Percentiles rank a stretch among this genome's conserved stretches.
These are phyloP conservation scores for Lasiurus cinereus DNA, from an alignment of 2,113 vertebrate species.

Conservation along the genomic window DNA sequence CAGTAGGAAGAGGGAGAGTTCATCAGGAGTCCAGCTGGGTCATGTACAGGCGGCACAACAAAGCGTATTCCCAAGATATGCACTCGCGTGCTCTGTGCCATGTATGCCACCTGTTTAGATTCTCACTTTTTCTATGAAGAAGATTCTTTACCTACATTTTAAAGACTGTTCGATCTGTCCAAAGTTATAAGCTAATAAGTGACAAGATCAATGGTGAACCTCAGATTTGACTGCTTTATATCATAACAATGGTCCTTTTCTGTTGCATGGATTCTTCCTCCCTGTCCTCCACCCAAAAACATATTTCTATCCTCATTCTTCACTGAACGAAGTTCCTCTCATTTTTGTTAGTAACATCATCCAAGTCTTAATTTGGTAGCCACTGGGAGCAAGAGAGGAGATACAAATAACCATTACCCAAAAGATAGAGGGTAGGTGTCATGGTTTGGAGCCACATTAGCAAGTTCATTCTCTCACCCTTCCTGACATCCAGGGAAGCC, in stretches of 20 bases:
- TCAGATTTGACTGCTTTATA: not conserved
- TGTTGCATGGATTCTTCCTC: not conserved
- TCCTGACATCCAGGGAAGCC: rapidly evolving
- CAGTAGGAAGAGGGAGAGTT: not conserved
- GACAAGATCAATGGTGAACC: not conserved
- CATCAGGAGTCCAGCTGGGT: not conserved
- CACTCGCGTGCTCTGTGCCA: not conserved
- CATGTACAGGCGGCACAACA: not conserved
- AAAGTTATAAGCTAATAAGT: not conserved
- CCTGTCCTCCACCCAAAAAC: not conserved
- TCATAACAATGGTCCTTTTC: not conserved
- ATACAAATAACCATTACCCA: not conserved
- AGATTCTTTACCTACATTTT: not conserved
- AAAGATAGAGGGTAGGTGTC: not conserved
- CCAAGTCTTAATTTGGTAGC: not conserved
- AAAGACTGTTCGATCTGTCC: not conserved
- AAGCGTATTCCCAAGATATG: rapidly evolving
- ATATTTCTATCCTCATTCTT: not conserved
- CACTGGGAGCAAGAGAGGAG: not conserved
- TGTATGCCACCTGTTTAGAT: not conserved
- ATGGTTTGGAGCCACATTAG: too few relatives aligned
- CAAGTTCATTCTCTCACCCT: not conserved
- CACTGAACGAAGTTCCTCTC: not conserved
- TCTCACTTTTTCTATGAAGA: not conserved
- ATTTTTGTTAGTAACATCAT: not conserved